Percentiles rank a stretch among this genome's conserved stretches.
Conservation (phyloP, 2,797 vertebrate species). For the Necrosyrtes monachus region DNA sequence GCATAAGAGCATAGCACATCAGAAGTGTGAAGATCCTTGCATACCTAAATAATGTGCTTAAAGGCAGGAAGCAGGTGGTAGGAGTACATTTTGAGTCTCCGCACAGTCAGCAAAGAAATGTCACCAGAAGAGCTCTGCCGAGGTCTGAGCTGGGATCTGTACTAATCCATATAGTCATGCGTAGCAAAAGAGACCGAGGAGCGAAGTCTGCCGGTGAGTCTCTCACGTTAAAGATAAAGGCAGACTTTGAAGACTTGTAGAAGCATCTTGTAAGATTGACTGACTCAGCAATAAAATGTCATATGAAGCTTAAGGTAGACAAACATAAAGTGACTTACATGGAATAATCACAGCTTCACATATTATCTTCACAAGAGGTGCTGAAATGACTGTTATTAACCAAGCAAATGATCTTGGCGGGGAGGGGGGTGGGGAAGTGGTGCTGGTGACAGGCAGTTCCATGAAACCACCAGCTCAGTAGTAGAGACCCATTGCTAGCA, state of each 20-base stretch:
- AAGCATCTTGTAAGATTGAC: not conserved
- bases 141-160: not conserved
- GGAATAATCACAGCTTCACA: not conserved
- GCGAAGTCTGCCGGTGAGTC: not conserved
- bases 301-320: not conserved
- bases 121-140: not conserved
- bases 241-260: not conserved
- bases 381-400: not conserved
- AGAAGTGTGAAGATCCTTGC: not conserved
- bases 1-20: fast-evolving
- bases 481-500: not conserved
- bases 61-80: not conserved
- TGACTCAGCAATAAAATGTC: not conserved
- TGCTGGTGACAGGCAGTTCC: not conserved
- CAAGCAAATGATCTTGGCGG: fast-evolving
- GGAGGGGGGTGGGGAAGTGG: fast-evolving
- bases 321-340: not conserved
- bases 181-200: not conserved
- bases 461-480: not conserved
- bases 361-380: not conserved
- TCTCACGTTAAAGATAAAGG: not conserved
- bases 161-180: not conserved
- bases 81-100: not conserved
- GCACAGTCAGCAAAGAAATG: not conserved
- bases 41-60: not conserved